phyloP scores from a whole-genome alignment of 1,140 invertebrate species.

The Zaprionus africanus region DNA sequence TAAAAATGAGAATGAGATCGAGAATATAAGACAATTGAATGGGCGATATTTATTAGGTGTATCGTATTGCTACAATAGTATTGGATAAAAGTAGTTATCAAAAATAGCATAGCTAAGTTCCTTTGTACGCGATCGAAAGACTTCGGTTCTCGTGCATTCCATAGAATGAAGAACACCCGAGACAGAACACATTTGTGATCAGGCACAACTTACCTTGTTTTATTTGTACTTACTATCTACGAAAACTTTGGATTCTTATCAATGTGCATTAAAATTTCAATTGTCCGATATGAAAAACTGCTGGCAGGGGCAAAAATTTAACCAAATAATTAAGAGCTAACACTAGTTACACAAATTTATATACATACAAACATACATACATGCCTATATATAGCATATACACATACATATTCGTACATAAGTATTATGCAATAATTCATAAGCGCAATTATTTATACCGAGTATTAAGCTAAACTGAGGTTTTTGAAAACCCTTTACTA shows the following conservation, averaged over 20 bases:
- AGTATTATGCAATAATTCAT: slow-evolving; percentile 28
- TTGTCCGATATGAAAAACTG: slow-evolving; percentile 26
- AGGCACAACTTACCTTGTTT: slow-evolving; percentile 11
- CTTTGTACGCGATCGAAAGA: neutral
- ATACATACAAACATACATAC: slow-evolving; percentile 15
- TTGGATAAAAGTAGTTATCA: slow-evolving; percentile 1
- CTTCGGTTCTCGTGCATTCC: slow-evolving; percentile 4
- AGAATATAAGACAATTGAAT: slow-evolving; percentile 4
- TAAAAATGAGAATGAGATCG: neutral
- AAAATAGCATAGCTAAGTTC: neutral
- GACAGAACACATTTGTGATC: slow-evolving; percentile 24
- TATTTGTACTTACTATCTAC: slow-evolving; percentile 34
- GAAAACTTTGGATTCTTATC: slow-evolving; percentile 31
- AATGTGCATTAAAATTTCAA: slow-evolving; percentile 22
- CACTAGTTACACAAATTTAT: slow-evolving; percentile 2
- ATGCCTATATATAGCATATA: slow-evolving; percentile 1
- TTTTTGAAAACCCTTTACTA: slow-evolving; percentile 30
- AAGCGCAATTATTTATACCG: slow-evolving; percentile 44
- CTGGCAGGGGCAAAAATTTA: slow-evolving; percentile 7
- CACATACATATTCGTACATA: slow-evolving; percentile 7
- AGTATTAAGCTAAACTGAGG: slow-evolving; percentile 34
- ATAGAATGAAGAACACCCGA: neutral
- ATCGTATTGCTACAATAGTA: neutral
- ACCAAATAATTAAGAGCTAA: slow-evolving; percentile 13
- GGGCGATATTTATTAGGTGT: neutral